phyloP scores from a whole-genome alignment of 2,113 vertebrate genomes.

The Seriola dumerili region DNA sequence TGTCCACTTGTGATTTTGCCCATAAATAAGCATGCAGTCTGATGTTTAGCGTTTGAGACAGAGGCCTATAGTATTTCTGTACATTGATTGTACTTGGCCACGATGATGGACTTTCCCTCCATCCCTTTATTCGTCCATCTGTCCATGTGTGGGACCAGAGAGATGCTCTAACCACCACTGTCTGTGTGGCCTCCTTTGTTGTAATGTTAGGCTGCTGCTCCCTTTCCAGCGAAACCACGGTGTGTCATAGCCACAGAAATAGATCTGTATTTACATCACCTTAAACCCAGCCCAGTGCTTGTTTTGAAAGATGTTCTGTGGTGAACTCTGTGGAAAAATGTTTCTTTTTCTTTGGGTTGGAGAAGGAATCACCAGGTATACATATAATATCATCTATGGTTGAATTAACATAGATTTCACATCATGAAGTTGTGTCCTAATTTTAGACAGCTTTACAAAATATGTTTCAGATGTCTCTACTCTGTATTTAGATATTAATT shows the following conservation, averaged over 20 bases:
- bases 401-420: conserved; percentile 43
- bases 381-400: conserved; percentile 56
- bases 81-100: conserved; percentile 44
- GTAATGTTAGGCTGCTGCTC: conserved; percentile 78
- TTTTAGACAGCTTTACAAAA: conserved; percentile 44
- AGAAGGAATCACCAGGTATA: conserved; percentile 77
- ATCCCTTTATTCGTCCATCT: conserved; percentile 40
- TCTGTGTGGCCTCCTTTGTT: conserved; percentile 85
- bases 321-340: conserved; percentile 76
- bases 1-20: conserved; percentile 13
- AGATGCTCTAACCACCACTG: conserved; percentile 73
- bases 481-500: conserved; percentile 17
- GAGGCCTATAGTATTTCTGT: conserved; percentile 37
- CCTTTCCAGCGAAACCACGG: conserved; percentile 81
- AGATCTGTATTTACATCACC: conserved; percentile 84
- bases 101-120: conserved; percentile 15
- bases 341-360: conserved; percentile 74
- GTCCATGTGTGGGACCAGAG: conserved; percentile 66
- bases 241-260: conserved; percentile 84
- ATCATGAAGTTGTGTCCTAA: conserved; percentile 11
- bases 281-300: conserved; percentile 75
- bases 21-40: conserved; percentile 22
- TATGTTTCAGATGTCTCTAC: not conserved
- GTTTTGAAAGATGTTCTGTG: conserved; percentile 84
- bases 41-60: not conserved